phyloP scores from a whole-genome alignment of 1,140 invertebrate genomes.

The Drusus annulatus region DNA sequence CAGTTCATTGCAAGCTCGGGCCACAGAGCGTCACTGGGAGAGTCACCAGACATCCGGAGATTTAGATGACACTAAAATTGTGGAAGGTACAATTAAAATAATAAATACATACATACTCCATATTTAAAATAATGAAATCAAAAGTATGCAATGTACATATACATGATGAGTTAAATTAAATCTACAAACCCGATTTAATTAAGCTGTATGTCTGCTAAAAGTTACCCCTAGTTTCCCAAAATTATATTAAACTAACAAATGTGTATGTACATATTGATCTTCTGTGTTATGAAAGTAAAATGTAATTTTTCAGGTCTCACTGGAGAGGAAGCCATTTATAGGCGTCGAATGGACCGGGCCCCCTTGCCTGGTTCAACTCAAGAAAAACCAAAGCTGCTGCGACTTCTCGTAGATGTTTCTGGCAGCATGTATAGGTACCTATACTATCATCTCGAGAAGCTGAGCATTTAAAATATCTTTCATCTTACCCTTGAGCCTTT shows the following conservation, averaged over 20 bases:
- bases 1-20: slow-evolving; percentile 88
- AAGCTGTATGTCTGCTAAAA: too few relatives aligned
- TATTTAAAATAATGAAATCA: too few relatives aligned
- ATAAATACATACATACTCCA: background rate
- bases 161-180: too few relatives aligned
- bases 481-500: background rate
- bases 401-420: slow-evolving; percentile 92
- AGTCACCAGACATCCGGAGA: slow-evolving; percentile 95
- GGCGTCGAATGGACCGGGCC: slow-evolving; percentile 84
- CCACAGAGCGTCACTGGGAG: slow-evolving; percentile 94
- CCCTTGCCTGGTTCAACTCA: slow-evolving; percentile 89
- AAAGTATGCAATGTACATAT: too few relatives aligned
- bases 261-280: background rate
- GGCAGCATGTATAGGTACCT: slow-evolving; percentile 94
- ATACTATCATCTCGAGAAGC: background rate
- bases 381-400: slow-evolving; percentile 91
- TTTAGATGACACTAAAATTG: slow-evolving; percentile 94
- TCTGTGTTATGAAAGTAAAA: background rate
- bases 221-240: too few relatives aligned
- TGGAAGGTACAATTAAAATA: slow-evolving; percentile 79
- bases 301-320: slow-evolving; percentile 75
- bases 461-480: too few relatives aligned
- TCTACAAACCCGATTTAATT: too few relatives aligned
- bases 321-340: slow-evolving; percentile 94
- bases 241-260: too few relatives aligned